Conservation (phyloP, 2,797 vertebrate genomes). For the Lacerta bilineata region DNA sequence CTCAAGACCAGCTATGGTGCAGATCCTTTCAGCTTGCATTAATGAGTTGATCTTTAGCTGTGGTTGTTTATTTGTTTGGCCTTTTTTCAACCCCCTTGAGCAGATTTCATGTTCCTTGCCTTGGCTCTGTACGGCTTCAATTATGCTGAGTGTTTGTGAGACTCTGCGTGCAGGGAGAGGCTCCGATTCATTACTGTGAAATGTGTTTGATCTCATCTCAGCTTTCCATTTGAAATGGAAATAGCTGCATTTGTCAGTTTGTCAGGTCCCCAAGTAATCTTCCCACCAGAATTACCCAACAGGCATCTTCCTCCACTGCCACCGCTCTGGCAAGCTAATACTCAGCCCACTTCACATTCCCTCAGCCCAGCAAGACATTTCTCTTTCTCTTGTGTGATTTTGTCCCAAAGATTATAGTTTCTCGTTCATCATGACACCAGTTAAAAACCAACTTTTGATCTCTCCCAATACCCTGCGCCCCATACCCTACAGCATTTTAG, state of each 20-base stretch:
- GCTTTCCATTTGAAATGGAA: conserved; percentile 78
- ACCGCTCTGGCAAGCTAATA: conserved; percentile 48
- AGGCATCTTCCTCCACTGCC: conserved; percentile 46
- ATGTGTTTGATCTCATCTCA: conserved; percentile 73
- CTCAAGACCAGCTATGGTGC: background rate
- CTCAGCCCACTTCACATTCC: conserved; percentile 35
- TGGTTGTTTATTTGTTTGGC: conserved; percentile 62
- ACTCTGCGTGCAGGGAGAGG: conserved; percentile 53
- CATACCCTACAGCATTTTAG: conserved; percentile 17
- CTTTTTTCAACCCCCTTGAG: conserved; percentile 38
- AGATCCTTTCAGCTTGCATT: conserved; percentile 32
- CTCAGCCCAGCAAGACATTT: conserved; percentile 1
- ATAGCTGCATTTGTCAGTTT: conserved; percentile 76
- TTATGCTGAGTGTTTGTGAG: conserved; percentile 60
- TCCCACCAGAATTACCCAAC: conserved; percentile 55
- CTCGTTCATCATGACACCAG: conserved; percentile 26
- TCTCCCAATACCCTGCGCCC: background rate
- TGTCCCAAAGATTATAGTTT: conserved; percentile 49
- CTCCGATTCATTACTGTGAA: conserved; percentile 67
- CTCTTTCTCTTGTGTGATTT: conserved; percentile 49
- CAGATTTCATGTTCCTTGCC: conserved; percentile 59
- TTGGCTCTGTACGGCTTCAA: conserved; percentile 65
- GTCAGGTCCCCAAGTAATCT: conserved; percentile 71
- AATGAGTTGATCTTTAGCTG: conserved; percentile 22
- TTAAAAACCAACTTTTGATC: background rate